Conservation (phyloP, 2,113 vertebrate genomes). For the Egretta garzetta region DNA sequence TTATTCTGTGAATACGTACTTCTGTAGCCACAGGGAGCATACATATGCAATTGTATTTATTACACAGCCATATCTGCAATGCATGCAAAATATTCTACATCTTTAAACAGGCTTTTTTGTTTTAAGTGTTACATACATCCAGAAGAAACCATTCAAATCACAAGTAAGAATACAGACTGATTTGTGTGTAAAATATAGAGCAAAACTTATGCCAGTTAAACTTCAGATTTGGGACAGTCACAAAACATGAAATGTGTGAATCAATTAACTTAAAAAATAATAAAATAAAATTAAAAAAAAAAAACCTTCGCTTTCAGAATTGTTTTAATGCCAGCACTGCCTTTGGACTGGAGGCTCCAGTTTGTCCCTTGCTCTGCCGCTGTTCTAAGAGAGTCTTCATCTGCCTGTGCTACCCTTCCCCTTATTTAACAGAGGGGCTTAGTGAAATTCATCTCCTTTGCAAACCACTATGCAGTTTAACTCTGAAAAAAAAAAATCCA, state of each 20-base stretch:
- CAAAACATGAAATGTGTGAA: background rate
- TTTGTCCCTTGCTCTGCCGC: background rate
- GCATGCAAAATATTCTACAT: background rate
- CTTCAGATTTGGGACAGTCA: background rate
- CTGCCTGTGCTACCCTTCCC: background rate
- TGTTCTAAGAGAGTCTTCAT: background rate
- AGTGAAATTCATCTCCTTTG: background rate
- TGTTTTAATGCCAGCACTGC: background rate
- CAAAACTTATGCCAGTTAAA: background rate
- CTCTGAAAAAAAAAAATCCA: background rate
- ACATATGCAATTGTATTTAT: conserved; percentile 29
- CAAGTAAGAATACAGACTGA: background rate
- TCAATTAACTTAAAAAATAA: background rate
- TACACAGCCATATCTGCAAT: background rate
- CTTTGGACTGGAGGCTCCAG: background rate
- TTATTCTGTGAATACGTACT: background rate
- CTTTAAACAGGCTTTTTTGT: background rate
- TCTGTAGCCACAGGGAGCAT: conserved; percentile 1
- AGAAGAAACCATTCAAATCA: background rate
- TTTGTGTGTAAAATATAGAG: background rate
- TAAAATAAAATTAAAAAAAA: no score
- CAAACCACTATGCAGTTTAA: background rate
- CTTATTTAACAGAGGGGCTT: background rate
- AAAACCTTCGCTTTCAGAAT: background rate
- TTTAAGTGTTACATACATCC: background rate